These are phyloP conservation scores for Porites evermanni DNA, from an alignment of 92 coral and sea anemone genomes.

Conservation along the genomic window DNA sequence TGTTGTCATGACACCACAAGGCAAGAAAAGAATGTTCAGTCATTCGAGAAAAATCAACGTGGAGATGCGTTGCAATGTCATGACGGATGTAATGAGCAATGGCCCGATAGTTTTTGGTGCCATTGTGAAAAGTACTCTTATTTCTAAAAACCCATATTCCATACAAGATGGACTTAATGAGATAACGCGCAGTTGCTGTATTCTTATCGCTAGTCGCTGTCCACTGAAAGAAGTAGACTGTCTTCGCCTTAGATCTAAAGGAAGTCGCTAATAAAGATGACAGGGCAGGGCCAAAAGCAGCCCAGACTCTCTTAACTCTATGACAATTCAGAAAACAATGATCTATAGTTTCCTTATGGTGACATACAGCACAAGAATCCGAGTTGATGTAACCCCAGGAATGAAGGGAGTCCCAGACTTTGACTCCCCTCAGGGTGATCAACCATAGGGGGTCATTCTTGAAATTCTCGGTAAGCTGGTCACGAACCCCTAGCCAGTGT, in stretches of 20 bases:
- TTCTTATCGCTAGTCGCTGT: background rate
- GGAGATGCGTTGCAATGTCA: background rate
- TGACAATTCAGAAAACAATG: slow-evolving; percentile 27
- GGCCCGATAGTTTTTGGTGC: background rate
- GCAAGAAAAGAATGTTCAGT: background rate
- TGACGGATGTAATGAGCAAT: background rate
- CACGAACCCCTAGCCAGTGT: background rate
- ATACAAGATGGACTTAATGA: background rate
- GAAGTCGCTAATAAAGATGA: background rate
- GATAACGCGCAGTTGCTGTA: background rate
- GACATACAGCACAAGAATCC: background rate
- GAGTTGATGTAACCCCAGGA: slow-evolving; percentile 6
- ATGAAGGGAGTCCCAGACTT: slow-evolving; percentile 9
- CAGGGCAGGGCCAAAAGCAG: background rate
- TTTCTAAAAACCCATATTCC: slow-evolving; percentile 14
- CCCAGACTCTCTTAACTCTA: background rate
- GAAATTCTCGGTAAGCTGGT: background rate
- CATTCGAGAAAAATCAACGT: background rate
- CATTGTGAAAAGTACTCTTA: slow-evolving; percentile 12
- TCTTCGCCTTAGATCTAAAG: background rate
- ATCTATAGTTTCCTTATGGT: background rate
- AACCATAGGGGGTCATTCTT: slow-evolving; percentile 11
- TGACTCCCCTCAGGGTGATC: slow-evolving; percentile 4
- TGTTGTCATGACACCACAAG: background rate
- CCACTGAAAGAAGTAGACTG: background rate